Base-by-base conservation (phyloP, 2,797 vertebrate genomes). In the Choloepus didactylus region DNA sequence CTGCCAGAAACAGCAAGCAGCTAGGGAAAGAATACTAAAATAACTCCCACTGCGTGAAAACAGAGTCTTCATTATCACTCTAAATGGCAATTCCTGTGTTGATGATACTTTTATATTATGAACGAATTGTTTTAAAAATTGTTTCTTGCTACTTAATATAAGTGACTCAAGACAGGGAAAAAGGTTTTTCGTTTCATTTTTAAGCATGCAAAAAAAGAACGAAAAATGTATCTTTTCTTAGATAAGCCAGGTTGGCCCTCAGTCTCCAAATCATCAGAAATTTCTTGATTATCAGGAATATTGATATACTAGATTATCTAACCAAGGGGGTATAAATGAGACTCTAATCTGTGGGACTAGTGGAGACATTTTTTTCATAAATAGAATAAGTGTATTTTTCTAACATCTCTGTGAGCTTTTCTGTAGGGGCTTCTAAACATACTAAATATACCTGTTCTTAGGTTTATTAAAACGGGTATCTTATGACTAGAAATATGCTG, bases 11-110 rank as follows among this genome's bases (percentile, higher is more conserved):
- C 66, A 72, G 81, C 93, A 93, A 97, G 7, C 27, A 91, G 9
- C 29, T 96, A 46, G 95, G 72, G 89, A 94, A 90, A 93, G 79
- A 97, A 70, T 38, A 85, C 18, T 54, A 76, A 97, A 97, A 96
- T 81, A 83, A 69, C 10, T 80, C 64, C 51, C 14, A 18, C 9
- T 94, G 3, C 94, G 96, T 97, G 69, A 93, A 97, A 98, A 72
- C 1, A 5, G 88, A 85, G 10, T 70, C 60, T 97, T 97, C 86
- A 56, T 95, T 95, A 66, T 96, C 70, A 90, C 19, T 96, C 77
- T 88, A 93, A 97, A 96, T 90, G 93, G 51, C 56, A 97, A 95
- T 95, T 95, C 2, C 16, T 94, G 23, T n/a, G 6, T 95, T 94
- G 85, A 94, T 0, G 54, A 31, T 95, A 95, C 92, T 56, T 79